Evolutionary conservation across 2,888 invertebrate genomes (phyloP), one percentile per base, ranked within the genome.

Genomic region (Agrochola litura): DNA sequence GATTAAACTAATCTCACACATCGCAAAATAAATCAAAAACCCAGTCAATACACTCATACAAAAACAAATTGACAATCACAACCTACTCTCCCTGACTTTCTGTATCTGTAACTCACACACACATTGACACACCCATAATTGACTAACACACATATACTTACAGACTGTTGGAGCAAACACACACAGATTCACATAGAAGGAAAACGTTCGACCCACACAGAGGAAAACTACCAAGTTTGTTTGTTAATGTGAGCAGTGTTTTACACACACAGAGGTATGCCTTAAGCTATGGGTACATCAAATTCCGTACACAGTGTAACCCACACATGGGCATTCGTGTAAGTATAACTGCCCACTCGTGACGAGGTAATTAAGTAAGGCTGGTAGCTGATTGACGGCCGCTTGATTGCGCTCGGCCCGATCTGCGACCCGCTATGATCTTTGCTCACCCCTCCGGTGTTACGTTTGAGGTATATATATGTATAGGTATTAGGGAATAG

Each of bases 351-450:
- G 80, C 75, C 83, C 86, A 81, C 87, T 89, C 86, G 88, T 90
- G 86, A 88, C 87, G 88, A 89, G 91, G 92, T 92, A 93, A 93
- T 93, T 93, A 93, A 92, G 92, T 93, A 92, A 93, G 91, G 91
- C 89, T 84, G 85, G 89, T 76, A 76, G 85, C 87, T 90, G 93
- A 93, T 92, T 94, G 94, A 93, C 93, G 91, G 90, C 86, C 91
- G 91, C 87, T 88, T 92, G 94, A 94, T 94, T 93, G 93, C 91
- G 84, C 84, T 86, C 87, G 86, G 81, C 89, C 90, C 89, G 87
- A 88, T 86, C 90, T 82, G 85, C 86, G 82, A 85, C 85, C 82
- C 83, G 80, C 89, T 86, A 86, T 92, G 92, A 92, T 92, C 92
- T 92, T 89, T 89, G 79, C 88, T 87, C 86, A 86, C 69, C 77